These are phyloP conservation scores for Xanthia icteritia DNA, from an alignment of 2,888 invertebrate genomes.

Conservation along the genomic window DNA sequence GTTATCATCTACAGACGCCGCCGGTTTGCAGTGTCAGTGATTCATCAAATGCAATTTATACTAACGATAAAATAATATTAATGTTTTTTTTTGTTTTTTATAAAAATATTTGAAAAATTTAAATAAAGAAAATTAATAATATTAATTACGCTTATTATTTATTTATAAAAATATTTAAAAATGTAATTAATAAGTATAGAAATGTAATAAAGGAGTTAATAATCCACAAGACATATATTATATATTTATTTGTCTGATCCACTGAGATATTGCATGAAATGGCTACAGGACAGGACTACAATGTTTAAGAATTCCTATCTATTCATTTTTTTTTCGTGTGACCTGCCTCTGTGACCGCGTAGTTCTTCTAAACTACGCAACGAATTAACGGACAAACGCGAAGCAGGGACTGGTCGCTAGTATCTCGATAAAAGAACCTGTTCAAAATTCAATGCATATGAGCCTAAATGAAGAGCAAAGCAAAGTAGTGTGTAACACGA, in stretches of 20 bases:
- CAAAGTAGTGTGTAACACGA: not conserved
- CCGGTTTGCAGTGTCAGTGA: not conserved
- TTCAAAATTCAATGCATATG: not conserved
- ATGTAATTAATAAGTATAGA: too few species aligned
- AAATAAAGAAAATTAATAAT: too few species aligned
- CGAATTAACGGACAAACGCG: not conserved
- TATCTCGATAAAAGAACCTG: not conserved
- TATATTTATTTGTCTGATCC: not conserved
- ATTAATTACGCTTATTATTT: too few species aligned
- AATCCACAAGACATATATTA: not conserved
- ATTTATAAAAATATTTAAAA: too few species aligned
- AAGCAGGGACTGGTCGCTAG: not conserved
- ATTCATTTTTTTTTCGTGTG: not conserved
- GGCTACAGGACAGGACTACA: not conserved
- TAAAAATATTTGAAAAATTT: too few species aligned
- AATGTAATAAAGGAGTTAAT: too few species aligned
- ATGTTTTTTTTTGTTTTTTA: too few species aligned
- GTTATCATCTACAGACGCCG: not conserved
- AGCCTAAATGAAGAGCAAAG: slow-evolving; percentile 5
- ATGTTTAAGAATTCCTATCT: not conserved
- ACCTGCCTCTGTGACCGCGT: not conserved
- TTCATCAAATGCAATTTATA: slow-evolving; percentile 12
- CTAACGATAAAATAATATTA: too few species aligned
- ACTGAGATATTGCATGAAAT: slow-evolving; percentile 1
- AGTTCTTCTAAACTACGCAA: not conserved